A percentile compares a stretch with the other conserved stretches of the same genome.
phyloP scores from a whole-genome alignment of 1,140 invertebrate genomes.

The Eumeta japonica region DNA sequence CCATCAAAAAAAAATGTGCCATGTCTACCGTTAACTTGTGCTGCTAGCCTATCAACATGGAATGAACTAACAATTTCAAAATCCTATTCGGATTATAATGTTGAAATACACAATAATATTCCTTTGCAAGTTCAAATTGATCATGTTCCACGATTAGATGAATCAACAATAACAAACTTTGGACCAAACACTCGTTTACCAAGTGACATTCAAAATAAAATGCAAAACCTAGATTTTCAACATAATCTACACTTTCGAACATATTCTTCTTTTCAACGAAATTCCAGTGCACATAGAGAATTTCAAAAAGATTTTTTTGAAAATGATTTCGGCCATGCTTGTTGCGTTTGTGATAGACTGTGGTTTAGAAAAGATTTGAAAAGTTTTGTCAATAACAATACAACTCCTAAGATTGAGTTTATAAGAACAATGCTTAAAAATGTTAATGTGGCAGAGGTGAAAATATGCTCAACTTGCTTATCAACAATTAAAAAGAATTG shows the following conservation, averaged over 20 bases:
- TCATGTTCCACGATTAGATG: too few species aligned
- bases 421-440: conserved; percentile 12
- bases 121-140: background rate
- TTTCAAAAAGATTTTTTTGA: conserved; percentile 14
- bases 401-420: conserved; percentile 11
- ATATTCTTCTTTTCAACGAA: background rate
- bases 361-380: conserved; percentile 21
- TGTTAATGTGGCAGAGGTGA: conserved; percentile 7
- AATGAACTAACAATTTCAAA: conserved; percentile 2
- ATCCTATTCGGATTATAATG: conserved; percentile 1
- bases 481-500: conserved; percentile 11
- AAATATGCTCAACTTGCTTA: conserved; percentile 17
- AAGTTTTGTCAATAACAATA: conserved; percentile 6
- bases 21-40: conserved; percentile 3
- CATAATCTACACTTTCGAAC: conserved; percentile 1
- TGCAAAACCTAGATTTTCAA: background rate
- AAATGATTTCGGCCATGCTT: conserved; percentile 7
- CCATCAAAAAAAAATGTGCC: conserved; percentile 1
- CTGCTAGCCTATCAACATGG: background rate
- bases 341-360: conserved; percentile 17
- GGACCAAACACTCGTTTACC: too few species aligned
- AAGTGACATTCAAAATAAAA: background rate
- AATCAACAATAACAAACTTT: background rate
- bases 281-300: background rate
- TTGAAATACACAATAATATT: background rate